Base-by-base conservation (phyloP, 2,113 vertebrate species). In the Antechinus stuartii region DNA sequence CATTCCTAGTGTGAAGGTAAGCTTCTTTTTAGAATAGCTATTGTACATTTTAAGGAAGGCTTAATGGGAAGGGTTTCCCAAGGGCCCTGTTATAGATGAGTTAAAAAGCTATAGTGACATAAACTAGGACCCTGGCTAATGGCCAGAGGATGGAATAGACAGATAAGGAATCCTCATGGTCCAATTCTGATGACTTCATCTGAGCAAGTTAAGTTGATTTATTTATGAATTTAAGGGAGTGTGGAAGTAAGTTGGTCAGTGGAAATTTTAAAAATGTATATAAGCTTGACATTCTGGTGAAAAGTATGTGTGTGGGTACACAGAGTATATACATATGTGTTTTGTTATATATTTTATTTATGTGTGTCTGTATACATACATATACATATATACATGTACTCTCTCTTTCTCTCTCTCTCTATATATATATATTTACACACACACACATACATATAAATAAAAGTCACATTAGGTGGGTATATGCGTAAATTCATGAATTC, bases 11-110 rank as follows among this genome's bases (percentile, higher is more conserved):
- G 47, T 95, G n/a, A 90, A 47, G 42, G 46, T 49, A 47, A n/a
- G 26, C 54, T 46, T 84, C 12, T 25, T 95, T 91, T 96, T 89
- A 57, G 35, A 24, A 30, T 16, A 50, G 9, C 3, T 92, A 23
- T 19, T 91, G 23, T 24, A 27, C 93, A n/a, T 90, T 89, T 57
- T 84, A 84, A 92, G 90, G 91, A 94, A 96, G 14, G 30, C 42
- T 89, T 94, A 47, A 93, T 94, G 61, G 56, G 94, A 90, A 57
- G 90, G 10, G n/a, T 93, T 27, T 96, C 90, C 27, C 47, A 94
- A 16, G 35, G 91, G 42, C 22, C 55, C 50, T 93, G 68, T 22
- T 89, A 14, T 10, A 53, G 55, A 89, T 30, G 53, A 76, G 47
- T 56, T 94, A 30, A 57, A 47, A 8, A 90, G 30, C 89, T 16